Evolutionary conservation across 2,113 vertebrate genomes (phyloP).

Genomic region (Sula dactylatra): DNA sequence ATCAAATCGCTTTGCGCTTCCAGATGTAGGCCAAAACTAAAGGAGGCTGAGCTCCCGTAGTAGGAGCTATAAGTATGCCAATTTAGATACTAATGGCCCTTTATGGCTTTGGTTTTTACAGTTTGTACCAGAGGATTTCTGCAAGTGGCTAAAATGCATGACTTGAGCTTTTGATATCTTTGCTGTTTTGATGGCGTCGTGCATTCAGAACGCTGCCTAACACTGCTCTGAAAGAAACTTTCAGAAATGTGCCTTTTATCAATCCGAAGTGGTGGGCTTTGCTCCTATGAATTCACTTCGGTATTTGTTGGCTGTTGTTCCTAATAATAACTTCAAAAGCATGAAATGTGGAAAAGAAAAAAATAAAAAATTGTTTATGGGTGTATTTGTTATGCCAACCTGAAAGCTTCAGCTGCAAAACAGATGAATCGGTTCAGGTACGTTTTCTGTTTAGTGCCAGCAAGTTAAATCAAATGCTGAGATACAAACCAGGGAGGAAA

Average conservation of each 20-base stretch:
- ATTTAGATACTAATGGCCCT: neutral
- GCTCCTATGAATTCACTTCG: neutral
- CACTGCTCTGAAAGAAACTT: neutral
- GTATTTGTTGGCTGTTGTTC: neutral
- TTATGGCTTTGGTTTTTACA: neutral
- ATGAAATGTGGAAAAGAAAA: too few species aligned
- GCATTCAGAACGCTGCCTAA: too few species aligned
- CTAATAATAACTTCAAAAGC: neutral
- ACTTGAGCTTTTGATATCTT: neutral
- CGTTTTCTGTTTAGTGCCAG: neutral
- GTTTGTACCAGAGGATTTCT: neutral
- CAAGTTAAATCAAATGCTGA: neutral
- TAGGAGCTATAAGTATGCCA: neutral
- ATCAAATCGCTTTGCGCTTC: neutral
- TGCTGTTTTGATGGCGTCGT: accelerated
- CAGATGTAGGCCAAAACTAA: accelerated
- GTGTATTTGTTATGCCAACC: neutral
- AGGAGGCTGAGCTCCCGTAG: too few species aligned
- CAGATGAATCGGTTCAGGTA: neutral
- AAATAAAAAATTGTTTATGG: accelerated
- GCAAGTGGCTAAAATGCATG: neutral
- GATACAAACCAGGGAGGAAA: neutral
- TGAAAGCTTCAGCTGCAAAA: neutral
- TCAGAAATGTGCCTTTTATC: neutral
- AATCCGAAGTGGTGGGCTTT: accelerated